These are phyloP conservation scores for Myotis davidii DNA, from an alignment of 2,113 vertebrate genomes.

Conservation along the genomic window DNA sequence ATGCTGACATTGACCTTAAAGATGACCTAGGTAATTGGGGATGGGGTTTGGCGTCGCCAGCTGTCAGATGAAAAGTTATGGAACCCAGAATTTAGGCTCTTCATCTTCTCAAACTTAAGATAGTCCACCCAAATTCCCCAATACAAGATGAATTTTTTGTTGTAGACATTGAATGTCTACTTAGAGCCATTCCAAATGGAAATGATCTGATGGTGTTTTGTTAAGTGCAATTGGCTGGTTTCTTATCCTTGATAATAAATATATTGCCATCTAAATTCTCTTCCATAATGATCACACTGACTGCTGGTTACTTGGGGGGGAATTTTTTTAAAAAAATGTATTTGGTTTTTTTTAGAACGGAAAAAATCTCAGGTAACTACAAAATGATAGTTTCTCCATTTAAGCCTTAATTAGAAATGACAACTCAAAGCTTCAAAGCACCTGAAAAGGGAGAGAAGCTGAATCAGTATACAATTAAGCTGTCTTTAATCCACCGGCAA, in stretches of 20 bases:
- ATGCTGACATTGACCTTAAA: constrained; percentile 99
- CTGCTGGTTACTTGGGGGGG: constrained; percentile 86
- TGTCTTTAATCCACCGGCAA: constrained; percentile 51
- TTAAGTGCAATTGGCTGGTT: constrained; percentile 60
- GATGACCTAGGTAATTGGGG: constrained; percentile 98
- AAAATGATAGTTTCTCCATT: constrained; percentile 90
- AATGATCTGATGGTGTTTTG: neutral
- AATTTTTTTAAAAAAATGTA: constrained; percentile 61
- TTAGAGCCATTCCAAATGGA: constrained; percentile 33
- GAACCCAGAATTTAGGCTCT: constrained; percentile 86
- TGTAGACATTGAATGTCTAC: constrained; percentile 27
- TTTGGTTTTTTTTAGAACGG: constrained; percentile 77
- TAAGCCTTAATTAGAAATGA: constrained; percentile 41
- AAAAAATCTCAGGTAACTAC: constrained; percentile 85
- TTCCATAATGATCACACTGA: constrained; percentile 90
- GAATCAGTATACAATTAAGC: neutral
- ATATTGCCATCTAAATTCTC: constrained; percentile 83
- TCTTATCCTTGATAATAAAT: constrained; percentile 68
- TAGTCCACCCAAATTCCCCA: constrained; percentile 72
- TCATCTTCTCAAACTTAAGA: constrained; percentile 51
- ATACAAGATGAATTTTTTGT: constrained; percentile 18
- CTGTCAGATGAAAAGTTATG: constrained; percentile 88
- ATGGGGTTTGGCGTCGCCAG: constrained; percentile 87
- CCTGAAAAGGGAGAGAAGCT: constrained; percentile 28
- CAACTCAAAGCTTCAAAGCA: constrained; percentile 3